These are phyloP conservation scores for Chrysodeixis includens DNA, from an alignment of 2,888 invertebrate species.

Conservation along the genomic window DNA sequence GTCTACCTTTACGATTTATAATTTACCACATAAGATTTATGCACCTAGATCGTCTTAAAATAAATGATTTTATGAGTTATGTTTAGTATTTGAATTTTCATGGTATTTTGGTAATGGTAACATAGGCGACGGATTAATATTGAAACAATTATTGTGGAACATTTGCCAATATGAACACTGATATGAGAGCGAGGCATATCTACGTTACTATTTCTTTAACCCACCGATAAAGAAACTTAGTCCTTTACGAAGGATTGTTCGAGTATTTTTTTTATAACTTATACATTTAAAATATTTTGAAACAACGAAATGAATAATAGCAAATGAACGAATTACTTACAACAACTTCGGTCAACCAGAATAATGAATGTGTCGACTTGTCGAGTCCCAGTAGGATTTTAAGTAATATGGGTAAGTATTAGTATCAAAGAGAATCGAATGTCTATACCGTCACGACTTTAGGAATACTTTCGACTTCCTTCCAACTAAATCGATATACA, in stretches of 20 bases:
- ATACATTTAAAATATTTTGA: not conserved
- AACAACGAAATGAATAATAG: not conserved
- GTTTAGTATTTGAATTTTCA: not conserved
- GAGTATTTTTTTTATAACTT: no score
- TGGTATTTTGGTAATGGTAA: conserved; percentile 5
- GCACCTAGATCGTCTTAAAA: conserved; percentile 3
- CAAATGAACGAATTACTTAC: no score
- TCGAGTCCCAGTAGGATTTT: not conserved
- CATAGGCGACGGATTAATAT: conserved; percentile 58
- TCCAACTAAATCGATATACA: conserved; percentile 7
- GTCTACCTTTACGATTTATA: conserved; percentile 2
- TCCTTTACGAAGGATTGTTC: no score
- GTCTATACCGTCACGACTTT: conserved; percentile 11
- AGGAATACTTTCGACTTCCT: not conserved
- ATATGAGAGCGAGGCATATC: conserved; percentile 65
- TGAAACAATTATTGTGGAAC: conserved; percentile 34
- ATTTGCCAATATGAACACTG: conserved; percentile 77
- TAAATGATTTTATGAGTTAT: conserved; percentile 4
- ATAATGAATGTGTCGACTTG: conserved; percentile 11
- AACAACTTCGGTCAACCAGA: conserved; percentile 5
- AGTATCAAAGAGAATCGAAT: conserved; percentile 19
- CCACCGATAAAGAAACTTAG: not conserved
- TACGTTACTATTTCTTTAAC: conserved; percentile 15
- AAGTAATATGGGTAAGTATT: conserved; percentile 16
- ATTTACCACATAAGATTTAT: not conserved